A percentile compares a stretch with the other conserved stretches of the same genome.
phyloP scores from a whole-genome alignment of 2,888 invertebrate genomes.

The Anarsia innoxiella region DNA sequence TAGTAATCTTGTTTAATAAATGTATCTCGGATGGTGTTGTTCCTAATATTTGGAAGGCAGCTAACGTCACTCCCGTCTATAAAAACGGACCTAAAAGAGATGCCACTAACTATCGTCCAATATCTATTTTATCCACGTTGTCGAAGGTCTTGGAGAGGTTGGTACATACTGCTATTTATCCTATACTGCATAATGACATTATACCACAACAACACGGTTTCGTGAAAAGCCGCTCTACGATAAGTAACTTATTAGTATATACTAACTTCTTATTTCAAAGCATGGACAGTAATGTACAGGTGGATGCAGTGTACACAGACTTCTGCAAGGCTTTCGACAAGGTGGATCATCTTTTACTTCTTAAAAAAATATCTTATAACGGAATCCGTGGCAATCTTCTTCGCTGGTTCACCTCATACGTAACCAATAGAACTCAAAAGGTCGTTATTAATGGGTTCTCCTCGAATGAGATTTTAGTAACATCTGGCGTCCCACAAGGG shows the following conservation, averaged over 20 bases:
- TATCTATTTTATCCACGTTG: slow-evolving; percentile 7
- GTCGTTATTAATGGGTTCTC: slow-evolving; percentile 7
- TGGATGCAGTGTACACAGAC: slow-evolving; percentile 12
- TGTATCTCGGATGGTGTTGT: background rate
- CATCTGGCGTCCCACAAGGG: slow-evolving; percentile 7
- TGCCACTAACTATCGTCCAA: slow-evolving; percentile 11
- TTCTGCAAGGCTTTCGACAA: slow-evolving; percentile 8
- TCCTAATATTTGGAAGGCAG: slow-evolving; percentile 7
- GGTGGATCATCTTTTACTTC: background rate
- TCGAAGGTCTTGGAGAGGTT: background rate
- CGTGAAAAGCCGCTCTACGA: slow-evolving; percentile 1
- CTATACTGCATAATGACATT: slow-evolving; percentile 4
- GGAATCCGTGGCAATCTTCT: slow-evolving; percentile 12
- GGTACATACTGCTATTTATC: background rate
- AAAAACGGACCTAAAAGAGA: slow-evolving; percentile 11
- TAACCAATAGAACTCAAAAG: slow-evolving; percentile 10
- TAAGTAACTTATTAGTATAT: background rate
- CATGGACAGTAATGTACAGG: slow-evolving; percentile 1
- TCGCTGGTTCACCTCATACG: slow-evolving; percentile 15
- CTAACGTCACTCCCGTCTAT: slow-evolving; percentile 2
- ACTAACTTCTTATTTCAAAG: background rate
- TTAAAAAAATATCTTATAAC: slow-evolving; percentile 9
- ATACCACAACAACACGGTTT: slow-evolving; percentile 3
- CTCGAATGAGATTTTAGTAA: background rate
- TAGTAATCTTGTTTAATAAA: background rate